Evolutionary conservation across 1,140 invertebrate genomes (phyloP), one percentile per base, ranked within the genome.

Genomic region (Saxidomus purpurata): DNA sequence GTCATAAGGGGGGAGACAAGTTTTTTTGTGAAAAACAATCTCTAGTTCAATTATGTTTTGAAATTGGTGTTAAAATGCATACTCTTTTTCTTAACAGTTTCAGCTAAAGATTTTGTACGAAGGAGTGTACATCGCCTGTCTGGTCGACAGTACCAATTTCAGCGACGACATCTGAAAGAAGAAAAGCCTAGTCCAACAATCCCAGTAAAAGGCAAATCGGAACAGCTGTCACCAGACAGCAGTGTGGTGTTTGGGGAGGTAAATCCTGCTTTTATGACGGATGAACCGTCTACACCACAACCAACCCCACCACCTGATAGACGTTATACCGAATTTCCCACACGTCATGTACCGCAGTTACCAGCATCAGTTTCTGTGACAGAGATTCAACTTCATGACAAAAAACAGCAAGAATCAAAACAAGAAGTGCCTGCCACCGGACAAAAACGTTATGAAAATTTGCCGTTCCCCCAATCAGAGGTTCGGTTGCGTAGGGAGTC

Each of bases 211-310:
- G 52, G 71, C 0, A 87, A 87, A 49, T 87, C 85, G 38, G 49
- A 87, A 67, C 85, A 87, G 34, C 34, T 87, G 47, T 87, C 85
- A 11, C 85, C 85, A 59, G 85, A 87, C n/a, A 87, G 85, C 43
- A 87, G 85, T 87, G 49, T 87, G n/a, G 85, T 87, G 71, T 87
- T 87, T 87, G 85, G 85, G 31, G 85, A 87, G 36, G 28, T 40
- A 43, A 87, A 87, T 59, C 85, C 71, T 40, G 85, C 71, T 0
- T 87, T 87, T 67, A 52, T 40, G 52, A 59, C 22, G 43, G 85
- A 87, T 28, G 85, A 87, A 67, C 71, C 85, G 0, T 52, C 85
- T n/a, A 87, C 85, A 0, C 85, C 85, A 15, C 69, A 87, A 59
- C 85, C 85, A 22, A 87, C 85, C 25, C 85, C 85, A 61, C 85